Base-by-base conservation (phyloP, 2,113 vertebrate species). In the Ceyx cyanopectus region DNA sequence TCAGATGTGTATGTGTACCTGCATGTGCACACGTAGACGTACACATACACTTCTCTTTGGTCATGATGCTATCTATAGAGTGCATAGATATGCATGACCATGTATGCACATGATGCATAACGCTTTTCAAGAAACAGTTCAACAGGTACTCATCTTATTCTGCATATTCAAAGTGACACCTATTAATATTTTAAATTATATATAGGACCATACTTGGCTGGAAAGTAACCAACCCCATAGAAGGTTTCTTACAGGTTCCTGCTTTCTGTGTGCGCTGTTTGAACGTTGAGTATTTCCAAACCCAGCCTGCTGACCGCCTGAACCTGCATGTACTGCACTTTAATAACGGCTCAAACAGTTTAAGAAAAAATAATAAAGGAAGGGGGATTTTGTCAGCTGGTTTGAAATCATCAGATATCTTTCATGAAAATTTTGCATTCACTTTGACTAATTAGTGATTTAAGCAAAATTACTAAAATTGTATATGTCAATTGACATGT, bases 391-490 rank as follows among this genome's bases (percentile, higher is more conserved):
- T 76, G 29, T 56, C n/a, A 56, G 29, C 29, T n/a, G 19, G 14
- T 72, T 89, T 80, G 48, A 89, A 97, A 97, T 74, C 81, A 92
- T 50, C 26, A 88, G 54, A 53, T 51, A 61, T 34, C 9, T 41
- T 93, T 78, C 32, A 66, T 40, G 27, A 65, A 90, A 87, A 75
- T 65, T 89, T 88, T 85, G 74, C 48, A 2, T 75, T 85, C 74
- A 40, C 45, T 91, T 91, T 63, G 94, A 95, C 37, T 37, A 93
- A 75, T 26, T 56, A 91, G 24, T n/a, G 45, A 50, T 85, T 84
- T 84, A 75, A 82, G 92, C 43, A 85, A 94, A 97, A 96, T 73
- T 17, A 96, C 89, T 60, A 75, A 73, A 91, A 93, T 77, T 13
- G 72, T 27, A 34, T 48, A 32, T 7, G 75, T 37, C 91, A 94